Evolutionary conservation across 2,888 invertebrate genomes (phyloP).

Genomic region (Cloeon dipterum): DNA sequence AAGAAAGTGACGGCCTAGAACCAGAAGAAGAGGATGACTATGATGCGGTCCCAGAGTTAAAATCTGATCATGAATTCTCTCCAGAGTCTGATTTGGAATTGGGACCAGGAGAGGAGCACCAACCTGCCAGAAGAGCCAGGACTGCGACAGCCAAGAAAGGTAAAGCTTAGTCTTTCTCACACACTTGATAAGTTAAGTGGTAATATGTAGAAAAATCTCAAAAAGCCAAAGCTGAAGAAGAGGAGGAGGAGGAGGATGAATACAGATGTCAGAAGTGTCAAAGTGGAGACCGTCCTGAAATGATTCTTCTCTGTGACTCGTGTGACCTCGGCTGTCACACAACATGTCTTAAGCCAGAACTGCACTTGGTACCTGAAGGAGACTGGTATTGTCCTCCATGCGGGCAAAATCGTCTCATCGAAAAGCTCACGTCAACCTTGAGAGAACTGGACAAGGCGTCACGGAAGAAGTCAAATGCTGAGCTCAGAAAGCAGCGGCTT

Average conservation of each 20-base stretch:
- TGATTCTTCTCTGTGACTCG: conserved; percentile 86
- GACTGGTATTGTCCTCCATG: conserved; percentile 98
- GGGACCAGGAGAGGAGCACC: conserved; percentile 36
- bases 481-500: conserved; percentile 39
- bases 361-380: conserved; percentile 87
- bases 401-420: conserved; percentile 56
- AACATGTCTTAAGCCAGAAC: conserved; percentile 75
- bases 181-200: no score
- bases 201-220: conserved; percentile 5
- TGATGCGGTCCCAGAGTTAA: conserved; percentile 24
- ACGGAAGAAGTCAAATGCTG: conserved; percentile 22
- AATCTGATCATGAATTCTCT: conserved; percentile 82
- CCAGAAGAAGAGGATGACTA: conserved; percentile 25
- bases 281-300: conserved; percentile 84
- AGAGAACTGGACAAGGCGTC: conserved; percentile 52
- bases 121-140: conserved; percentile 59
- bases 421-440: conserved; percentile 47
- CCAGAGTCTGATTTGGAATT: conserved; percentile 61
- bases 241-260: conserved; percentile 23
- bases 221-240: conserved; percentile 15
- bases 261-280: conserved; percentile 77
- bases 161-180: no score
- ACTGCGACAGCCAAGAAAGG: conserved; percentile 71
- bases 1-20: conserved; percentile 21
- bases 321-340: conserved; percentile 87